Evolutionary conservation across 1,140 invertebrate species (phyloP), one percentile per base, ranked within the genome.

Genomic region (Drosophila asahinai): DNA sequence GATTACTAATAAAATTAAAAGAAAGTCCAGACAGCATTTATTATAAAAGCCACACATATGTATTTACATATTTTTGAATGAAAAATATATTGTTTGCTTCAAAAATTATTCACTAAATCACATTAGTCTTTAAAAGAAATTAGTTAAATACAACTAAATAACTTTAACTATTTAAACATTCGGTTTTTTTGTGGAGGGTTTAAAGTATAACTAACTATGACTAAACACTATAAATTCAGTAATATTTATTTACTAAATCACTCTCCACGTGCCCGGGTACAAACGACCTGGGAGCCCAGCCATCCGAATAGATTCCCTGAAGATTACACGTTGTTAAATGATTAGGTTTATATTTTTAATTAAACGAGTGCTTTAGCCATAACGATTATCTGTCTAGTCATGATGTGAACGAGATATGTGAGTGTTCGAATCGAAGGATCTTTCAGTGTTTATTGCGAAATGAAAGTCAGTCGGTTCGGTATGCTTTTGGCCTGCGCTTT

Each of bases 381-480:
- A 11, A 7, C 36, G 12, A 43, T 45, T 7, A 30, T 12, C 22
- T 30, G 66, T 14, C 8, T 17, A 19, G 38, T 67, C 62, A 51
- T 67, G 33, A 2, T 68, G 17, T 17, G 14, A 30, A 30, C 12
- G 12, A 63, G 25, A 14, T 40, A 30, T 64, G 2, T 6, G n/a
- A 17, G 22, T 19, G 22, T 30, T 33, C 0, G 11, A n/a, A 33
- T 9, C 36, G 11, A 43, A 67, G 63, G 63, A 70, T 70, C 19
- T 14, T 4, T 30, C 19, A 1, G 1, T 9, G 62, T 58, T 77
- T 47, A 59, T 62, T 72, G 9, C 43, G 25, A 33, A 63, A 82
- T 82, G 80, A 61, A 61, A 27, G 43, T 48, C 38, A 19, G 22
- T 55, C 47, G 22, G 63, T 42, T 74, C 57, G 58, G 72, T 63